Evolutionary conservation across 2,797 vertebrate species (phyloP), one percentile per base, ranked within the genome.

Genomic region (Sylvia borin): DNA sequence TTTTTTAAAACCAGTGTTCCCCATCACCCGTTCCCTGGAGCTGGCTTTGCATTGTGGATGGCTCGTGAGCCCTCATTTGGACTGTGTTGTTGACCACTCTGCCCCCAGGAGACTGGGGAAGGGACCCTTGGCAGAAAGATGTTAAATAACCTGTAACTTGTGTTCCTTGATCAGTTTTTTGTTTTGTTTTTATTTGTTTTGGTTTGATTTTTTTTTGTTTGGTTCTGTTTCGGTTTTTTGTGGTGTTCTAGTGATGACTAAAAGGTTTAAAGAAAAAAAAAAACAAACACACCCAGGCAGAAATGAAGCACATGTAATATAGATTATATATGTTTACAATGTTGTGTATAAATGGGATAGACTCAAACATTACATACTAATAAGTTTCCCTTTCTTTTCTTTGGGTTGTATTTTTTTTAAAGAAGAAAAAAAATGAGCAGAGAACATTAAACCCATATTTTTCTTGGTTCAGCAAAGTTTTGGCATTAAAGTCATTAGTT

Each of bases 281-380:
- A 92, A 88, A 71, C 36, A 92, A 88, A 51, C 84, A 94, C 93
- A 96, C 93, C 92, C 97, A 96, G 97, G 96, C 98, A 98, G 97
- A 98, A 98, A 98, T 98, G 99, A 99, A 99, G 99, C 99, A 99
- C 99, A 99, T 99, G 99, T 99, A 99, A 98, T 98, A 99, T 99
- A 99, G 98, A 99, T 98, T 98, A 97, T 99, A 98, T 99, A 99
- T 99, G 99, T 99, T 99, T 99, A 99, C 99, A 99, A 99, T 99
- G 99, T 99, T 99, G 99, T 99, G 98, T 99, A 99, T 99, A 99
- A 99, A 99, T 98, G 98, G 98, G 98, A 99, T 98, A 98, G 98
- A 98, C 98, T 98, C 98, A 97, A 98, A 97, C 97, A 97, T 97
- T 97, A 96, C 97, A 97, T 98, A 98, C 96, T 98, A 98, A 98